Base-by-base conservation (phyloP, 1,140 invertebrate species). In the Caenorhabditis briggsae region DNA sequence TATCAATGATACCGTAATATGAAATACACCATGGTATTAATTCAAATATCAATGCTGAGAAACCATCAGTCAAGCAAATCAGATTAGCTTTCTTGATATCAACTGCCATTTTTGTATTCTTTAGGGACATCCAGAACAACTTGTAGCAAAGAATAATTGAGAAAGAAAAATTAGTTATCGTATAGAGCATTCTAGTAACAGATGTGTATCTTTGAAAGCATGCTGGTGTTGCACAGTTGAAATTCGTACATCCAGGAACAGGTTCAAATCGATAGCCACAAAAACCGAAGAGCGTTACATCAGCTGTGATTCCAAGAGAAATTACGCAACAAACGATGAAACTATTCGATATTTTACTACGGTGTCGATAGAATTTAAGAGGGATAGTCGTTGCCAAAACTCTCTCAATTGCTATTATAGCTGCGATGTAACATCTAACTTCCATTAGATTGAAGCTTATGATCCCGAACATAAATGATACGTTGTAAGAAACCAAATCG, bases 31-130 rank as follows among this genome's bases (percentile, higher is more conserved):
- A 70, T 46, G 64, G 64, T 41, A 70, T 5, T 5, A 70, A n/a
- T 12, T 70, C 64, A 70, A 70, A 46, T 5, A 12, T 6, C 0
- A 70, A 46, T 18, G 33, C 11, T 18, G 64, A 43, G 7, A 70
- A 16, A 70, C 33, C 64, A 70, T 70, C 64, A 11, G 33, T 70
- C 12, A 70, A 18, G 5, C 33, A 70, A 8, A 70, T 16, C 33
- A 23, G n/a, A 46, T 70, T 70, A 46, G 64, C 64, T 46, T 70
- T 70, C 23, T 18, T 9, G 43, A 70, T 43, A 18, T 70, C 64
- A 5, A 7, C 16, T 3, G 33, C 14, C 41, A 70, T 16, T 70
- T 43, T 43, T 2, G 64, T 18, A 16, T 46, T 12, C 18, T 70
- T 70, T 14, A 33, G 16, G 5, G 59, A 64, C 14, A 70, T n/a